Conservation (phyloP, 2,113 vertebrate species). For the Fregetta grallaria region DNA sequence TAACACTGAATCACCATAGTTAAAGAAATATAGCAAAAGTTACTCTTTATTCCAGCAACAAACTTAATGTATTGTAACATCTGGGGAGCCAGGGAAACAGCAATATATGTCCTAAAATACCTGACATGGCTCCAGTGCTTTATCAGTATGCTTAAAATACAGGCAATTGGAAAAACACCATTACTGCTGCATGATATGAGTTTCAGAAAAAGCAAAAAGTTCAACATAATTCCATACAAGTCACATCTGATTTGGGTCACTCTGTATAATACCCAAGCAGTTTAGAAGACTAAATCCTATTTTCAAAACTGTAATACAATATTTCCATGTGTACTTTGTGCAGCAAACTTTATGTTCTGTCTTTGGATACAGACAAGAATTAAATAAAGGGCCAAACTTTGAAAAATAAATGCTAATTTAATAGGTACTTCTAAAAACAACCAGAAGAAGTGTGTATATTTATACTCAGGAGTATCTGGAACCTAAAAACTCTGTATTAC, state of each 20-base stretch:
- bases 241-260: not conserved
- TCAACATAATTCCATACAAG: not conserved
- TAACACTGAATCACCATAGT: not conserved
- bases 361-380: not conserved
- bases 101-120: not conserved
- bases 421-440: not conserved
- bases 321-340: not conserved
- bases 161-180: not conserved
- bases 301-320: not conserved
- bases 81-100: not conserved
- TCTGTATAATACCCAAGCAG: not conserved
- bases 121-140: not conserved
- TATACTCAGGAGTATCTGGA: not conserved
- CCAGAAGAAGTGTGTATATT: not conserved
- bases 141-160: constrained; percentile 22
- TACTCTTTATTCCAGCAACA: not conserved
- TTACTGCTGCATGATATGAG: not conserved
- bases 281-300: not conserved
- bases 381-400: not conserved
- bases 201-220: not conserved
- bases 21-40: not conserved
- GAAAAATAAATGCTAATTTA: not conserved
- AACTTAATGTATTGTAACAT: not conserved
- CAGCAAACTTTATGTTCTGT: not conserved
- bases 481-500: not conserved